Percentiles rank a stretch among this genome's conserved stretches.
Conservation (phyloP, 2,888 invertebrate species). For the Cinara cedri region DNA sequence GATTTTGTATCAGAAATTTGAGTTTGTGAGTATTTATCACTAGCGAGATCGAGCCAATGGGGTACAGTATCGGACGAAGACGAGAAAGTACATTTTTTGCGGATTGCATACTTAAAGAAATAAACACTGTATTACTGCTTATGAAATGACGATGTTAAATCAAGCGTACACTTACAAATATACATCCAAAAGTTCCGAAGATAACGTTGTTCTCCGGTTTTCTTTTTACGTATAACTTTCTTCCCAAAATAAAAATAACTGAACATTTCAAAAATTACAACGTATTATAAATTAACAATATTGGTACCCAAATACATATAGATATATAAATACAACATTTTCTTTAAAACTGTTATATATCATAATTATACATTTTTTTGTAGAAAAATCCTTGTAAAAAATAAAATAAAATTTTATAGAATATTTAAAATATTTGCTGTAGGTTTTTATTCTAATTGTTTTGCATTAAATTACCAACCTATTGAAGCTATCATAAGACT, state of each 20-base stretch:
- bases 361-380: too few relatives aligned
- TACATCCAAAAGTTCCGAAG: conserved; percentile 39
- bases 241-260: conserved; percentile 32
- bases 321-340: too few relatives aligned
- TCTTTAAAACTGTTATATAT: too few relatives aligned
- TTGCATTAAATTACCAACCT: conserved; percentile 63
- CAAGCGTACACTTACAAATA: conserved; percentile 3
- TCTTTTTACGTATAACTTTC: conserved; percentile 15
- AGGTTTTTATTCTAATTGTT: too few relatives aligned
- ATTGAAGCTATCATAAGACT: conserved; percentile 69
- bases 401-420: too few relatives aligned
- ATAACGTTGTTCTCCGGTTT: conserved; percentile 41
- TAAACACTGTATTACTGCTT: background rate
- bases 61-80: background rate
- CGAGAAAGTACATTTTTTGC: background rate
- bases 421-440: too few relatives aligned
- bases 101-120: background rate
- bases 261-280: too few relatives aligned
- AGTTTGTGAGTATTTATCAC: conserved; percentile 63
- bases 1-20: conserved; percentile 69
- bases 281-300: too few relatives aligned
- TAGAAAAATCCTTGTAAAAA: too few relatives aligned
- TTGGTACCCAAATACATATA: too few relatives aligned
- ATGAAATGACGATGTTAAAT: too few relatives aligned
- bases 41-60: conserved; percentile 1